Conservation (phyloP, 2,797 vertebrate genomes). For the Chelmon rostratus region DNA sequence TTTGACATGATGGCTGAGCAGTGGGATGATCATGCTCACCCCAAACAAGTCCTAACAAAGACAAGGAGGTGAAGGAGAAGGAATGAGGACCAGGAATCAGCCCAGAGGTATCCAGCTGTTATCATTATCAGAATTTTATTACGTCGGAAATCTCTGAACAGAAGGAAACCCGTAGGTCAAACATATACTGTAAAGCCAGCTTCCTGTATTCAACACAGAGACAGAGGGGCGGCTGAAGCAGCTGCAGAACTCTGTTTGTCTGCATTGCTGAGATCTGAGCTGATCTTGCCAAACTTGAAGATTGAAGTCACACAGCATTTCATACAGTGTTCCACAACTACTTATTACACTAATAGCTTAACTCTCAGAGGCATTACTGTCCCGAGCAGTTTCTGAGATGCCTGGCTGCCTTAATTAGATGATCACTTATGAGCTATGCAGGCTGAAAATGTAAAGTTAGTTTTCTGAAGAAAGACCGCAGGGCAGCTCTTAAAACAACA, state of each 20-base stretch:
- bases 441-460: background rate
- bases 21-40: constrained; percentile 96
- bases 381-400: background rate
- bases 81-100: constrained; percentile 1
- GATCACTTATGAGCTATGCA: background rate
- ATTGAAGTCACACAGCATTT: constrained; percentile 78
- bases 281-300: constrained; percentile 59
- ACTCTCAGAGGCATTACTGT: constrained; percentile 34
- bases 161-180: background rate
- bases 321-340: constrained; percentile 58
- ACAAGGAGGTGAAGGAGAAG: background rate
- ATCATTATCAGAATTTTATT: background rate
- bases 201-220: background rate
- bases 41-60: constrained; percentile 93
- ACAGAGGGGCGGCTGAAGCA: background rate
- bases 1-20: constrained; percentile 94
- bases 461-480: background rate
- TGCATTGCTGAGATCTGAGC: constrained; percentile 34
- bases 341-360: constrained; percentile 63
- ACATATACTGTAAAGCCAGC: background rate
- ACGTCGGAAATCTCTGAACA: background rate
- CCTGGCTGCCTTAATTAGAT: constrained; percentile 34
- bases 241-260: constrained; percentile 41
- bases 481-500: background rate
- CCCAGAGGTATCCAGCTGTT: background rate